These are phyloP conservation scores for Diachasmimorpha longicaudata DNA, from an alignment of 1,140 invertebrate species.

Conservation along the genomic window DNA sequence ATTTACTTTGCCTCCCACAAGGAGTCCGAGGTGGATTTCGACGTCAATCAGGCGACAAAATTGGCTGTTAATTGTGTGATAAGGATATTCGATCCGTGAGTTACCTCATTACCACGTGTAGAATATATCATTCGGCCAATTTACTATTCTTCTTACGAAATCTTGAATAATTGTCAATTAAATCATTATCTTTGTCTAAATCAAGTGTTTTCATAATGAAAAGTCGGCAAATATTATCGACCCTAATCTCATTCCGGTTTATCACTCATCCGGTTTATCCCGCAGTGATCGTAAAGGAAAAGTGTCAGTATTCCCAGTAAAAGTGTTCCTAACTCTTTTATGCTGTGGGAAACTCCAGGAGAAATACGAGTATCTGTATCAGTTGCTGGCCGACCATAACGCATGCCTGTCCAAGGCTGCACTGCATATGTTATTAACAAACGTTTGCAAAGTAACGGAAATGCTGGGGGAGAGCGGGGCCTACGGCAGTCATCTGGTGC, in stretches of 20 bases:
- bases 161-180: background rate
- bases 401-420: conserved; percentile 63
- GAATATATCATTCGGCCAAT: no score
- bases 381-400: conserved; percentile 67
- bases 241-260: no score
- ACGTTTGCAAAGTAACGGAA: conserved; percentile 63
- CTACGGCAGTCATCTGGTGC: conserved; percentile 64
- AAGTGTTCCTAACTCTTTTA: conserved; percentile 64
- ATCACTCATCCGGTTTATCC: conserved; percentile 2
- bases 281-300: conserved; percentile 57
- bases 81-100: conserved; percentile 64
- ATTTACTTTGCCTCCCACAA: conserved; percentile 65
- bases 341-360: conserved; percentile 64
- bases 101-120: background rate
- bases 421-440: conserved; percentile 61
- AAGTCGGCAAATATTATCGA: no score
- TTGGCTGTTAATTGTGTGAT: conserved; percentile 61
- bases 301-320: conserved; percentile 63
- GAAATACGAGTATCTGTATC: conserved; percentile 69
- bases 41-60: conserved; percentile 59
- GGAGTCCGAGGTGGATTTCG: conserved; percentile 56
- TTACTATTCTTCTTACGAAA: no score
- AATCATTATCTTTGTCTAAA: no score
- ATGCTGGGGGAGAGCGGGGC: conserved; percentile 63
- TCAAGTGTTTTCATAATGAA: no score